Conservation (phyloP, 2,888 invertebrate genomes). For the Cordilura impudica region DNA sequence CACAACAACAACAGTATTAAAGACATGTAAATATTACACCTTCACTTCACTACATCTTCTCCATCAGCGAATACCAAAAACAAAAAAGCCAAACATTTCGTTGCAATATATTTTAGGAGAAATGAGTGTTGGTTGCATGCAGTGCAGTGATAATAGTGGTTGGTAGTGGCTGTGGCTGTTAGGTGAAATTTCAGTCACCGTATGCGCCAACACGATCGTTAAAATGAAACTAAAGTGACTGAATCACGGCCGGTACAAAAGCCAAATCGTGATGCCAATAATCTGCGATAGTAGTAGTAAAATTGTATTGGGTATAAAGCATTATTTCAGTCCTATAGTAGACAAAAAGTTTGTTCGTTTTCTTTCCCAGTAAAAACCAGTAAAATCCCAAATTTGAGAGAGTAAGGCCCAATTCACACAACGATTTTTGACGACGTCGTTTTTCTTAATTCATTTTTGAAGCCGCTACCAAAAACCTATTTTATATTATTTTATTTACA, state of each 20-base stretch:
- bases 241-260: conserved; percentile 54
- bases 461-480: too few species aligned
- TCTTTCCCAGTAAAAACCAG: too few species aligned
- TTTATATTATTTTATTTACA: too few species aligned
- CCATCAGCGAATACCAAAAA: conserved; percentile 19
- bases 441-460: too few species aligned
- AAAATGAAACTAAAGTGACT: conserved; percentile 54
- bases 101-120: conserved; percentile 6
- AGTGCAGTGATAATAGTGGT: conserved; percentile 31
- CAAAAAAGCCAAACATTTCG: neutral
- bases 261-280: conserved; percentile 51
- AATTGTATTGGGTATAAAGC: conserved; percentile 24
- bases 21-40: conserved; percentile 49
- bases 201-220: conserved; percentile 56
- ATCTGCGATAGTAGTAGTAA: conserved; percentile 33
- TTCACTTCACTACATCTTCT: conserved; percentile 34
- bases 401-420: too few species aligned
- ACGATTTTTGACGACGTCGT: too few species aligned
- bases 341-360: too few species aligned
- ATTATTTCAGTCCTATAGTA: too few species aligned
- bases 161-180: conserved; percentile 36
- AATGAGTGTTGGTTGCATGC: conserved; percentile 31
- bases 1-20: conserved; percentile 35
- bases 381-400: too few species aligned
- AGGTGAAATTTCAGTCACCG: conserved; percentile 59